Conservation (phyloP, 2,888 invertebrate species). For the Synergus laeviventris region DNA sequence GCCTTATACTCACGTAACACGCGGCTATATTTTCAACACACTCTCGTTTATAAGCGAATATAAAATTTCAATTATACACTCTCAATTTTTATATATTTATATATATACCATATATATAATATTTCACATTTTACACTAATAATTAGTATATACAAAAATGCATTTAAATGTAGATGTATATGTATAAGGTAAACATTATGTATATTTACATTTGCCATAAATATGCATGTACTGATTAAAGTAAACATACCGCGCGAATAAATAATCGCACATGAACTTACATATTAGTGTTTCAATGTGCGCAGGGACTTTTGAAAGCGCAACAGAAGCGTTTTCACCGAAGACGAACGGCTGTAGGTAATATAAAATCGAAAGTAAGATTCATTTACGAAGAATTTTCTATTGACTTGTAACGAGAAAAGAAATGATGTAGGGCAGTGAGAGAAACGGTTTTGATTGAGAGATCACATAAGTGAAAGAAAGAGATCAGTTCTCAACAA, state of each 20-base stretch:
- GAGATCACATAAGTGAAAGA: neutral
- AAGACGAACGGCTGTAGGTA: constrained; percentile 35
- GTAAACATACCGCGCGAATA: neutral
- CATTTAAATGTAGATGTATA: neutral
- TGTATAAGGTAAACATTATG: neutral
- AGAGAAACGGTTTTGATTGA: constrained; percentile 12
- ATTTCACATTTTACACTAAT: neutral
- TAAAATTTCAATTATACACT: constrained; percentile 18
- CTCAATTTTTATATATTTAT: neutral
- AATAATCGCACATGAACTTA: neutral
- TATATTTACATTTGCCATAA: neutral
- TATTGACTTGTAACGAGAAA: constrained; percentile 52
- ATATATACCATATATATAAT: neutral
- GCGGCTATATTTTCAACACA: constrained; percentile 26
- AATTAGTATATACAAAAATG: neutral
- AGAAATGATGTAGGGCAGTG: constrained; percentile 43
- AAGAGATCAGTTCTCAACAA: neutral
- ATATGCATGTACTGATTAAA: neutral
- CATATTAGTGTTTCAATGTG: constrained; percentile 15
- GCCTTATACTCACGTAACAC: constrained; percentile 52
- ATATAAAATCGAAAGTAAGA: constrained; percentile 63
- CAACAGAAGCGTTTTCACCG: constrained; percentile 63
- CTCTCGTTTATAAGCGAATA: constrained; percentile 2
- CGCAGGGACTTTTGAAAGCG: constrained; percentile 65
- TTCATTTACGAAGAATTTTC: constrained; percentile 53